Percentiles rank a stretch among this genome's conserved stretches.
These are phyloP conservation scores for Sprattus sprattus DNA, from an alignment of 2,113 vertebrate genomes.

Conservation along the genomic window DNA sequence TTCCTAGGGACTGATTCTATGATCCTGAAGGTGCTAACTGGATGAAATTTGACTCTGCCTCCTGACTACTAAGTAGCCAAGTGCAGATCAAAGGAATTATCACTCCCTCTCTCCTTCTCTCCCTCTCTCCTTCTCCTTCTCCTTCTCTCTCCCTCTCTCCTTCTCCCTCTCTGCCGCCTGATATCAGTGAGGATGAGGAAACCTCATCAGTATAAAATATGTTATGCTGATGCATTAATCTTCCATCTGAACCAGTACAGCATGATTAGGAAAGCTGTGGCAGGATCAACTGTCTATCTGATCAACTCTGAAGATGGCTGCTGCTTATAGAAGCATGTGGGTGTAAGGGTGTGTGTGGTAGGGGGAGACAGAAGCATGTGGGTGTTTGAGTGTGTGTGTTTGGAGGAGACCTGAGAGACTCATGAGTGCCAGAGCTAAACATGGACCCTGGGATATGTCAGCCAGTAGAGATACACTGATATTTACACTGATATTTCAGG, in stretches of 20 bases:
- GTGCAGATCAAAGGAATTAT: neutral
- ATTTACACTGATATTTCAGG: too few relatives aligned
- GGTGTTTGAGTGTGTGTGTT: neutral
- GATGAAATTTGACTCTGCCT: neutral
- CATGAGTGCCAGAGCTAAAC: too few relatives aligned
- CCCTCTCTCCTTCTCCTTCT: too few relatives aligned
- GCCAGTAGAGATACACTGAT: neutral
- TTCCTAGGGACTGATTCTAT: neutral
- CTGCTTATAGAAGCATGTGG: neutral
- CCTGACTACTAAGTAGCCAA: neutral
- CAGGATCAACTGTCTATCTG: neutral
- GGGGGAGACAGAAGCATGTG: neutral
- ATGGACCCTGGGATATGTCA: neutral
- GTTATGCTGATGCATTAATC: neutral
- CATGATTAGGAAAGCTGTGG: neutral
- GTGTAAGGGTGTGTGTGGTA: neutral
- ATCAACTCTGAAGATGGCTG: neutral
- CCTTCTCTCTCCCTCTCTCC: too few relatives aligned
- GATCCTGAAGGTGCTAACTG: neutral
- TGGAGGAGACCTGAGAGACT: too few relatives aligned
- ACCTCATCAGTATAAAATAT: neutral
- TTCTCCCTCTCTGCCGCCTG: too few relatives aligned
- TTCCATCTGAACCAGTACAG: neutral
- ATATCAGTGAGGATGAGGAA: neutral
- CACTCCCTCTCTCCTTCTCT: too few relatives aligned